Conservation (phyloP, 2,113 vertebrate species). For the Phaetusa simplex region DNA sequence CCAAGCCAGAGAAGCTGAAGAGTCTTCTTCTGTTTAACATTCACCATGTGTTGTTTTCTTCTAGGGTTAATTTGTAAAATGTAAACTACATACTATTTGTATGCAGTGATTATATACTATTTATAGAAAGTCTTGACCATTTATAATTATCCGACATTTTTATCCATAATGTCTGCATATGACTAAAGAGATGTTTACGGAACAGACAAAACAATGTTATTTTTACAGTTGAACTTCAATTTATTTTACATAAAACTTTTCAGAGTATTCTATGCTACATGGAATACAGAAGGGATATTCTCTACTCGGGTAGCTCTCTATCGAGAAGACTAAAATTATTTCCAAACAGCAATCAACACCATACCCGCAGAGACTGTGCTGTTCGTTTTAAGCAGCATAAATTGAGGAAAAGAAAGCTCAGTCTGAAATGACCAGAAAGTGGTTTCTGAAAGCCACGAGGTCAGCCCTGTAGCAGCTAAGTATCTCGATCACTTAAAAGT, state of each 20-base stretch:
- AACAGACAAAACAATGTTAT: conserved; percentile 3
- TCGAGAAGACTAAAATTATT: neutral
- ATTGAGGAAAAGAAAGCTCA: neutral
- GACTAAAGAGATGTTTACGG: conserved; percentile 8
- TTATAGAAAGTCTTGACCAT: conserved; percentile 57
- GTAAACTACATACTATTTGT: conserved; percentile 60
- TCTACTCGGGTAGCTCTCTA: neutral
- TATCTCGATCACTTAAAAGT: neutral
- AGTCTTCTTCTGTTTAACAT: conserved; percentile 61
- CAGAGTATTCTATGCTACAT: neutral
- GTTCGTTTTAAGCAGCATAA: neutral
- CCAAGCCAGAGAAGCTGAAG: conserved; percentile 48
- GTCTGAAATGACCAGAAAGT: neutral
- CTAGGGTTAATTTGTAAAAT: conserved; percentile 68
- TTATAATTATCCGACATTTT: conserved; percentile 59
- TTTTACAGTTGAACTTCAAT: neutral
- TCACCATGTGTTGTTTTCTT: conserved; percentile 64
- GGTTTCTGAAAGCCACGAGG: neutral
- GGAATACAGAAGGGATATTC: neutral
- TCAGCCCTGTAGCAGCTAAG: neutral
- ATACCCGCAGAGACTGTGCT: neutral
- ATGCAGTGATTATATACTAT: conserved; percentile 39
- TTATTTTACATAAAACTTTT: neutral
- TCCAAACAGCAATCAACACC: neutral
- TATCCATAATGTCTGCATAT: conserved; percentile 24